phyloP scores from a whole-genome alignment of 2,113 vertebrate genomes.

The Colistium nudipinnis region DNA sequence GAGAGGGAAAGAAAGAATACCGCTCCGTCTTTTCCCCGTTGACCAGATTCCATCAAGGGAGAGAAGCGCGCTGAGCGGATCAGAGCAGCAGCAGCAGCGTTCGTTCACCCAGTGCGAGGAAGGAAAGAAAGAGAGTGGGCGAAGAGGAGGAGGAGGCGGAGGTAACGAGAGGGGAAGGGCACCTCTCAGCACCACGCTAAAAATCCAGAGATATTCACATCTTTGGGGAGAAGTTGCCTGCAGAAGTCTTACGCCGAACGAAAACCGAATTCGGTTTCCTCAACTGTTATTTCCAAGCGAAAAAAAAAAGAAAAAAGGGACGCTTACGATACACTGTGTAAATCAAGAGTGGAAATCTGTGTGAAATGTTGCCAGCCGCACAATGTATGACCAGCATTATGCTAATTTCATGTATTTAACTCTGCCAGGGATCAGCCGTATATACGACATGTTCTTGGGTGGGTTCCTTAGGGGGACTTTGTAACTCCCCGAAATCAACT shows the following conservation, averaged over 20 bases:
- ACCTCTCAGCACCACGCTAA: conserved; percentile 44
- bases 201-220: conserved; percentile 28
- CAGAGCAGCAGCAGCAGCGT: conserved; percentile 51
- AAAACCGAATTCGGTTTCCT: conserved; percentile 7
- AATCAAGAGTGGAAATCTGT: conserved; percentile 55
- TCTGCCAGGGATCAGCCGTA: not conserved
- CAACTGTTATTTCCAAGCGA: conserved; percentile 1
- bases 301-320: too few species aligned
- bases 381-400: conserved; percentile 62
- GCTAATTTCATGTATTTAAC: conserved; percentile 32
- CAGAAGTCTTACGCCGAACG: conserved; percentile 8
- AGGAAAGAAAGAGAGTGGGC: conserved; percentile 51
- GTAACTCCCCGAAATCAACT: not conserved
- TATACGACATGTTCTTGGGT: not conserved
- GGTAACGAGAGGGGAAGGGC: conserved; percentile 36
- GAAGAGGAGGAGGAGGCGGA: conserved; percentile 50
- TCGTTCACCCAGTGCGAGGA: conserved; percentile 48
- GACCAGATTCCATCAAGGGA: conserved; percentile 42
- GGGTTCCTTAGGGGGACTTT: too few species aligned
- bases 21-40: conserved; percentile 24
- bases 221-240: conserved; percentile 34
- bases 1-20: not conserved
- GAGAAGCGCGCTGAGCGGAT: conserved; percentile 34
- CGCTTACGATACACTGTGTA: conserved; percentile 56
- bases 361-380: conserved; percentile 54